phyloP scores from a whole-genome alignment of 2,888 invertebrate species.

The Abscondita cerata region DNA sequence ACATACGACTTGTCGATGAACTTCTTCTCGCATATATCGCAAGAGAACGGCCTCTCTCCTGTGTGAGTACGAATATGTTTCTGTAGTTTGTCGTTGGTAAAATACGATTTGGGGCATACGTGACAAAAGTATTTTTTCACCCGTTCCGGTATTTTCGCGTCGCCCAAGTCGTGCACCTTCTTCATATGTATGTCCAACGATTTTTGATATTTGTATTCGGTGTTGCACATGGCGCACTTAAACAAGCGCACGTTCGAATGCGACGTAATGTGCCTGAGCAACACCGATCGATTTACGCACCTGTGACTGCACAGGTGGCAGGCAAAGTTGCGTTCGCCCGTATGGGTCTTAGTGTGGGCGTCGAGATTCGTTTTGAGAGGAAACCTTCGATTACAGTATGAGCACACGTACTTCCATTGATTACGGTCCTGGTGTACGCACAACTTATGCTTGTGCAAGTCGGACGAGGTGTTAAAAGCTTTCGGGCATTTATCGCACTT shows the following conservation, averaged over 20 bases:
- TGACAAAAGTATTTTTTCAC: constrained; percentile 59
- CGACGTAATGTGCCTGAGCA: constrained; percentile 49
- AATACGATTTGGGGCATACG: constrained; percentile 50
- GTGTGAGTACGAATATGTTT: constrained; percentile 52
- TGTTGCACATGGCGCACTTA: constrained; percentile 61
- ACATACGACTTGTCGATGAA: constrained; percentile 63
- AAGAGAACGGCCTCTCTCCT: constrained; percentile 50
- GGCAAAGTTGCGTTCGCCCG: constrained; percentile 51
- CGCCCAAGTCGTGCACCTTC: constrained; percentile 58
- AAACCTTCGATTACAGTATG: constrained; percentile 48
- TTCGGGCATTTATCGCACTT: constrained; percentile 52
- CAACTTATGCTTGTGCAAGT: constrained; percentile 53
- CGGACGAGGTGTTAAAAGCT: constrained; percentile 54
- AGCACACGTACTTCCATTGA: constrained; percentile 52
- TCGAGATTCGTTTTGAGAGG: constrained; percentile 53
- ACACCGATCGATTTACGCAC: constrained; percentile 50
- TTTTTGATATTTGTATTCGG: constrained; percentile 63
- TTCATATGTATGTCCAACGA: constrained; percentile 63
- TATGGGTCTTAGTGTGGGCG: constrained; percentile 51
- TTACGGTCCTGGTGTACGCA: constrained; percentile 51
- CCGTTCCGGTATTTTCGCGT: constrained; percentile 60
- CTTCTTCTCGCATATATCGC: constrained; percentile 48
- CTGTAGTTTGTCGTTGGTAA: constrained; percentile 50
- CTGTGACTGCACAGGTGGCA: constrained; percentile 52
- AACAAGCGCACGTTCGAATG: constrained; percentile 49